Conservation (phyloP, 1,140 invertebrate species). For the Meloidogyne floridensis region DNA sequence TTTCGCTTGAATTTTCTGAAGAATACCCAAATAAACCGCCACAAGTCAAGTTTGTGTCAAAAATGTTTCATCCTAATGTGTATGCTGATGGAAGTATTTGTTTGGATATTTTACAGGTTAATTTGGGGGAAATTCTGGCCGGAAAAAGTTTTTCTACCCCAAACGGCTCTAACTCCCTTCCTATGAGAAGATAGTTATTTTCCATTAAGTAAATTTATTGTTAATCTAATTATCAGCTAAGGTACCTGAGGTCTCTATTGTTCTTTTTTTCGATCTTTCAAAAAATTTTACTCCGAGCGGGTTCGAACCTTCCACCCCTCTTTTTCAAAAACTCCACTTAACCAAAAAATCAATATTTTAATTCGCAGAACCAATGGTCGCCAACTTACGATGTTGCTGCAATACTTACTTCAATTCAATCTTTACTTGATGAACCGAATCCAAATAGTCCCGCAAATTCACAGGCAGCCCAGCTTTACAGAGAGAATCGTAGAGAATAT, state of each 20-base stretch:
- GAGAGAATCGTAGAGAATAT: slow-evolving; percentile 74
- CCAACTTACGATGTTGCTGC: slow-evolving; percentile 99
- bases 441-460: slow-evolving; percentile 91
- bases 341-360: slow-evolving; percentile 17
- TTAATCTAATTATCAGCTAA: too few species aligned
- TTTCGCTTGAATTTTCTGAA: slow-evolving; percentile 95
- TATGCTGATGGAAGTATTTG: slow-evolving; percentile 99
- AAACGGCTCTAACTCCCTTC: neutral
- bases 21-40: slow-evolving; percentile 99
- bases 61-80: slow-evolving; percentile 99
- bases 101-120: slow-evolving; percentile 83
- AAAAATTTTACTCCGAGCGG: neutral
- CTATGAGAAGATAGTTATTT: too few species aligned
- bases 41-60: slow-evolving; percentile 95
- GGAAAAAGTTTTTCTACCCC: neutral
- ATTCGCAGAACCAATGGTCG: slow-evolving; percentile 93
- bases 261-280: slow-evolving; percentile 6
- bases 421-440: slow-evolving; percentile 78
- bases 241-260: neutral
- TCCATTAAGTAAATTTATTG: too few species aligned
- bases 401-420: slow-evolving; percentile 83
- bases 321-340: neutral
- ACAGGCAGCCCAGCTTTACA: slow-evolving; percentile 88
- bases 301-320: too few species aligned
- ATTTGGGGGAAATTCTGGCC: neutral